Base-by-base conservation (phyloP, 2,113 vertebrate genomes). In the Nansenia antarctica region DNA sequence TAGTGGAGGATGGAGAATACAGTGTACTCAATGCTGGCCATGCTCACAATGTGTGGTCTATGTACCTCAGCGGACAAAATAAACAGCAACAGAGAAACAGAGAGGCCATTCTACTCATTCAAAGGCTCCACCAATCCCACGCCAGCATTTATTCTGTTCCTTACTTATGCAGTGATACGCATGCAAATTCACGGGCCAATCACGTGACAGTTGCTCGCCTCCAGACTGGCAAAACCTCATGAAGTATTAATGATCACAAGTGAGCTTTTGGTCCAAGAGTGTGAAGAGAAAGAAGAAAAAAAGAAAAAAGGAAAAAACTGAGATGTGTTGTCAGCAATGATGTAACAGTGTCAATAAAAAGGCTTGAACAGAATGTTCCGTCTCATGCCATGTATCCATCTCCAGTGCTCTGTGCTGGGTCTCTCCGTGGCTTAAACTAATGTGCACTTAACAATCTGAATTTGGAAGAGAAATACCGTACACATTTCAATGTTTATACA, bases 41-140 rank as follows among this genome's bases (percentile, higher is more conserved):
- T 67, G 62, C 80, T 82, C 78, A 87, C 88, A 88, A 89, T 90
- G 89, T 86, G 81, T 77, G 81, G 67, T 82, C 89, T 91, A 85
- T 87, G 79, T 34, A 77, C 61, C 45, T 65, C 62, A 64, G 57
- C 78, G 66, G 83, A 82, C 73, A 73, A n/a, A n/a, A n/a, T n/a
- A n/a, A n/a, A n/a, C n/a, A n/a, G n/a, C n/a, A n/a, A n/a, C n/a
- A n/a, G 67, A 74, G 83, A 78, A 85, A 91, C 89, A 91, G 86
- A 89, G 86, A 60, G 74, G 74, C 82, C 87, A 81, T 92, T 92
- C 82, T 90, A 69, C 52, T 77, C 68, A 72, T 72, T 63, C 74
- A 61, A 70, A 45, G 22, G 77, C 77, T 79, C 65, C 68, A 76
- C 76, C 80, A 77, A 76, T 82, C 85, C 81, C 78, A 78, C 68